These are phyloP conservation scores for Colletes latitarsis DNA, from an alignment of 1,140 invertebrate genomes.

Conservation along the genomic window DNA sequence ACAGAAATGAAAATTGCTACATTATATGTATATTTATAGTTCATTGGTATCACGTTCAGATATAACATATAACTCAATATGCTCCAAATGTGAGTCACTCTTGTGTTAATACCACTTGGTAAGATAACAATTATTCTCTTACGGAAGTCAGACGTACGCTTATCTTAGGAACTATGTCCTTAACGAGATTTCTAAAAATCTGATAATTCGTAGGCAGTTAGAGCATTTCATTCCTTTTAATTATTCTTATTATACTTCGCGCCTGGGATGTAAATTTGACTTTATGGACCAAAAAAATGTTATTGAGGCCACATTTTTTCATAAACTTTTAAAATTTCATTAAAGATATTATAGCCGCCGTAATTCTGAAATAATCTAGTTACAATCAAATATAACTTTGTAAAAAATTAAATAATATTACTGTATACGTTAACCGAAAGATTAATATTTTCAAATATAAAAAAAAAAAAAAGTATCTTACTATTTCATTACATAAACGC, in stretches of 20 bases:
- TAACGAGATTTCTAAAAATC: conserved; percentile 6
- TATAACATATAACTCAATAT: background rate
- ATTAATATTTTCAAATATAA: background rate
- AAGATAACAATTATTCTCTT: conserved; percentile 3
- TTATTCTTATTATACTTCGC: background rate
- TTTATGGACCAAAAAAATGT: background rate
- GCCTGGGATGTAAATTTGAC: background rate
- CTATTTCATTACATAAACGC: background rate
- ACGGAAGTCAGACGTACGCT: background rate
- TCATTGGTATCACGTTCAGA: conserved; percentile 11
- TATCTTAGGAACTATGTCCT: conserved; percentile 31
- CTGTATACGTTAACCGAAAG: background rate
- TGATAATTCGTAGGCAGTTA: conserved; percentile 15
- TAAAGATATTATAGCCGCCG: background rate
- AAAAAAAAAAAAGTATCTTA: background rate
- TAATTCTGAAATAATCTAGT: background rate
- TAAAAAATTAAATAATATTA: background rate
- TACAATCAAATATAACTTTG: background rate
- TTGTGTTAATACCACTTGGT: background rate
- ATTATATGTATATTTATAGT: background rate
- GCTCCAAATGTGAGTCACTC: background rate
- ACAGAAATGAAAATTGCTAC: conserved; percentile 9
- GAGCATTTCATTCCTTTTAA: background rate
- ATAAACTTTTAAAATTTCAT: background rate
- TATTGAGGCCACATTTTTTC: conserved; percentile 15